Evolutionary conservation across 2,113 vertebrate genomes (phyloP).

Genomic region (Apteryx mantelli): DNA sequence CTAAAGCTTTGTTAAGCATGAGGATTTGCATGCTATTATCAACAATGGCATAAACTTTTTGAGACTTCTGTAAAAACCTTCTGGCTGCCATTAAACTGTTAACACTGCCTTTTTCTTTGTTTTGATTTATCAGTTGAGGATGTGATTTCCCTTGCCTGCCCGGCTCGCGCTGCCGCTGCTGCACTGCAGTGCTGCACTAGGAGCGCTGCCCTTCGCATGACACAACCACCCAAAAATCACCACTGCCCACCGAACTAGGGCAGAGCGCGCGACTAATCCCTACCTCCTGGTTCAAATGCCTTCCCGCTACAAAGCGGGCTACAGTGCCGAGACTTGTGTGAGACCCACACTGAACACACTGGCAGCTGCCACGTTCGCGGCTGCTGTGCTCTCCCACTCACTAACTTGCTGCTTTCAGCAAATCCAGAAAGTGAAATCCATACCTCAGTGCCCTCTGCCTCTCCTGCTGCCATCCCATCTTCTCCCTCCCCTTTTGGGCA

Average conservation of each 20-base stretch:
- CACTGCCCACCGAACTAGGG: neutral
- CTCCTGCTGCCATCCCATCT: neutral
- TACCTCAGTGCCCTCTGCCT: neutral
- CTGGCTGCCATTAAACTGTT: neutral
- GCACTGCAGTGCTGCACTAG: neutral
- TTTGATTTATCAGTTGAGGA: neutral
- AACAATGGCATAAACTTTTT: constrained; percentile 14
- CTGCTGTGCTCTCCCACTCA: neutral
- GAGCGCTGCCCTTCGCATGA: neutral
- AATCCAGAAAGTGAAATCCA: neutral
- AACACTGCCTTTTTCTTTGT: neutral
- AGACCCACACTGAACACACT: rapidly evolving
- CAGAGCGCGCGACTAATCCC: neutral
- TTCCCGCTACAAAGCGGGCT: neutral
- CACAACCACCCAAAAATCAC: neutral
- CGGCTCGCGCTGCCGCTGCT: neutral
- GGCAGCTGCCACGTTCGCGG: rapidly evolving
- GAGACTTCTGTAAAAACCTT: neutral
- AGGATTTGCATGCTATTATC: constrained; percentile 43
- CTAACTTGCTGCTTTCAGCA: neutral
- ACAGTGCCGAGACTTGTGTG: neutral
- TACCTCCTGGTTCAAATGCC: neutral
- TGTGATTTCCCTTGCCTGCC: neutral
- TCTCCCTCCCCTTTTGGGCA: neutral
- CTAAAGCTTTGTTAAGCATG: constrained; percentile 48